Conservation (phyloP, 2,113 vertebrate genomes). For the Grallaria varia region DNA sequence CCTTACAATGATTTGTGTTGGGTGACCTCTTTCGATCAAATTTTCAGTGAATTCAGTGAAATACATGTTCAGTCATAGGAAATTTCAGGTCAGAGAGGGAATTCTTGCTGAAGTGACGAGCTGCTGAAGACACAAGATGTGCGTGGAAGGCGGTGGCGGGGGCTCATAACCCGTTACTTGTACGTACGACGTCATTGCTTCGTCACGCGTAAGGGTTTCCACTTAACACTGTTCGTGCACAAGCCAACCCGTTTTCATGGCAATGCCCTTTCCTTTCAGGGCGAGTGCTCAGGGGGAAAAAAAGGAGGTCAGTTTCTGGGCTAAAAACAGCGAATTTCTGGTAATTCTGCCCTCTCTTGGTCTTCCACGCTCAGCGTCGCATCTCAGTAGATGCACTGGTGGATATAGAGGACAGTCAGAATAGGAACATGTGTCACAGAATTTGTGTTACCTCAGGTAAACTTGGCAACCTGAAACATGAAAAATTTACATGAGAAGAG, state of each 20-base stretch:
- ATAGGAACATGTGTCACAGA: background rate
- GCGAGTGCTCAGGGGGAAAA: rapidly evolving
- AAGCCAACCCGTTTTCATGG: conserved; percentile 1
- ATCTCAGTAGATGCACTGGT: rapidly evolving
- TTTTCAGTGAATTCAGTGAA: background rate
- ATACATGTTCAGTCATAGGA: background rate
- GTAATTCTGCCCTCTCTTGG: background rate
- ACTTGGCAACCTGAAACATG: background rate
- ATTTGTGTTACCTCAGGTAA: background rate
- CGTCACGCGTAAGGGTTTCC: background rate
- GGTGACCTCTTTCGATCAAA: background rate
- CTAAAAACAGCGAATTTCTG: background rate
- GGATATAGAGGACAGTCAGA: background rate
- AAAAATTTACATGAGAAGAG: background rate
- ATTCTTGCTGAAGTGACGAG: background rate
- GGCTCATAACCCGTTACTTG: background rate
- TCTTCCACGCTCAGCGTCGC: rapidly evolving
- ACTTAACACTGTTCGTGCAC: background rate
- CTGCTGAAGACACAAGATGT: background rate
- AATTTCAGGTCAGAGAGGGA: background rate
- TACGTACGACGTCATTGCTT: background rate
- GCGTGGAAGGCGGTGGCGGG: conserved; percentile 5
- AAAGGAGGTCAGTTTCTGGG: background rate
- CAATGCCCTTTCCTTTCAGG: background rate
- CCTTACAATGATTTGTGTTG: background rate